Evolutionary conservation across 2,113 vertebrate species (phyloP).

Genomic region (Onychorhynchus coronatus): DNA sequence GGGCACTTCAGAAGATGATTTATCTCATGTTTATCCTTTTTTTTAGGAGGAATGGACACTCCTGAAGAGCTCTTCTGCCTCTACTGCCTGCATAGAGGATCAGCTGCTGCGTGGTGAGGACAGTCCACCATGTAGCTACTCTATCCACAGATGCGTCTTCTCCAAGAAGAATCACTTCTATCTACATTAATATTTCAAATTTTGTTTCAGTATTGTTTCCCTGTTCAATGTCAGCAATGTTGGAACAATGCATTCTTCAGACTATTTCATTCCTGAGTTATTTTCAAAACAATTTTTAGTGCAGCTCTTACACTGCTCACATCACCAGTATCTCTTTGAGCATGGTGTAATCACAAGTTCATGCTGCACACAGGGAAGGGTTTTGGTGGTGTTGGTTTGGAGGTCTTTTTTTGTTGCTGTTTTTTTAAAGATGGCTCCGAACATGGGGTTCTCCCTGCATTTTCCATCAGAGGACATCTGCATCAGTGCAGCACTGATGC

Average conservation of each 20-base stretch:
- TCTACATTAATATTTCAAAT: not conserved
- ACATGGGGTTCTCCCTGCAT: not conserved
- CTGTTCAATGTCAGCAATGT: accelerated
- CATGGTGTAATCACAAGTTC: accelerated
- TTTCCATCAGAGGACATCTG: not conserved
- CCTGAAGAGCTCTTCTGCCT: not conserved
- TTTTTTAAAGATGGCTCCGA: not conserved
- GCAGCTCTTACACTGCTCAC: not conserved
- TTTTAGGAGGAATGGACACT: not conserved
- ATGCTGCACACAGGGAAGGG: not conserved
- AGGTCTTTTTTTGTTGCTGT: not conserved
- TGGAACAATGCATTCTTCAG: not conserved
- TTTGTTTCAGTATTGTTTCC: not conserved
- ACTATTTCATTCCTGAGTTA: not conserved
- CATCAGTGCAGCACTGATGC: not conserved
- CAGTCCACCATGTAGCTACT: not conserved
- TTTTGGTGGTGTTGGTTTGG: not conserved
- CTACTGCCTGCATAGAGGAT: not conserved
- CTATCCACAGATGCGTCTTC: not conserved
- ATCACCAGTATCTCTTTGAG: not conserved
- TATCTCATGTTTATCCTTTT: not conserved
- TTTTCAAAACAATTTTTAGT: not conserved
- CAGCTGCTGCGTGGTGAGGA: accelerated
- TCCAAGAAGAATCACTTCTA: not conserved
- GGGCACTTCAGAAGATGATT: not conserved